Conservation (phyloP, 2,797 vertebrate genomes). For the Clamator glandarius region DNA sequence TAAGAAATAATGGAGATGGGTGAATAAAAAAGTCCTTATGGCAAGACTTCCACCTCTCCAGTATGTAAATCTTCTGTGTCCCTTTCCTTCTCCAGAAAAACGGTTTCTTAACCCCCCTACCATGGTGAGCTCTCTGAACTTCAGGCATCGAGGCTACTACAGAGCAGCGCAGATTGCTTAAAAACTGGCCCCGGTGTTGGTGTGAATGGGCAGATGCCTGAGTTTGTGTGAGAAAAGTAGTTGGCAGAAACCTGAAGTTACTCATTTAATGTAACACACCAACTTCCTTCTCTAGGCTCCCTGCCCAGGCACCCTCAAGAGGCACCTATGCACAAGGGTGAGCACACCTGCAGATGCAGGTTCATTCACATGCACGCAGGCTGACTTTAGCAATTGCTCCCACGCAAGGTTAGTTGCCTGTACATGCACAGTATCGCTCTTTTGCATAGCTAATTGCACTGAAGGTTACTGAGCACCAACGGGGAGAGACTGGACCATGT, state of each 20-base stretch:
- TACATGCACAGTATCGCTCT: neutral
- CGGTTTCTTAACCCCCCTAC: neutral
- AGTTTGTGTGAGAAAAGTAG: neutral
- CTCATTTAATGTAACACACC: neutral
- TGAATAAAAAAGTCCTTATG: neutral
- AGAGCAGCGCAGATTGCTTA: rapidly evolving
- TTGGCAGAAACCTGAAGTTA: neutral
- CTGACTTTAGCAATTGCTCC: neutral
- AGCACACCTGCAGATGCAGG: neutral
- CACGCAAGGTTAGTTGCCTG: neutral
- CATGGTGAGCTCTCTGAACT: neutral
- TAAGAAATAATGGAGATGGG: neutral
- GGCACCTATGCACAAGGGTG: neutral
- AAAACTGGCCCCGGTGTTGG: rapidly evolving
- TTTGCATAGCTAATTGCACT: neutral
- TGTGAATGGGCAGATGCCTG: neutral
- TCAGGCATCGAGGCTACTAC: neutral
- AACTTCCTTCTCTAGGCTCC: rapidly evolving
- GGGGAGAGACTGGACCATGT: rapidly evolving
- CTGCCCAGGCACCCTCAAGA: neutral
- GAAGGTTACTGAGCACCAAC: rapidly evolving
- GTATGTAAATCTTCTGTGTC: too few relatives aligned
- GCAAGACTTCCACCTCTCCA: neutral
- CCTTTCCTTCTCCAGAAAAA: neutral
- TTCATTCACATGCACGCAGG: rapidly evolving